Conservation (phyloP, 2,113 vertebrate species). For the Oncorhynchus mykiss region DNA sequence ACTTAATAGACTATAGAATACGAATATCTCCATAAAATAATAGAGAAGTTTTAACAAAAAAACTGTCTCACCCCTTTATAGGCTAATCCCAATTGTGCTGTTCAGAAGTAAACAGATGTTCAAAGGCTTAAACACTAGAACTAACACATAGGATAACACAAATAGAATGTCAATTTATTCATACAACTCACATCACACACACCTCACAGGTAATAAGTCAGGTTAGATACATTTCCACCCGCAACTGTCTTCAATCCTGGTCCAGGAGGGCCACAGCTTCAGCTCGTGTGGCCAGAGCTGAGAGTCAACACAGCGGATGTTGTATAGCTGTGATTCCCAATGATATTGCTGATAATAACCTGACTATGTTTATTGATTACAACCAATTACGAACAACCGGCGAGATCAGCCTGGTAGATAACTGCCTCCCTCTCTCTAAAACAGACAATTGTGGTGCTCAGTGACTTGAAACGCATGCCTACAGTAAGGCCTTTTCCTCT, state of each 20-base stretch:
- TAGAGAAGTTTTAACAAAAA: not conserved
- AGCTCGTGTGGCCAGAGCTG: not conserved
- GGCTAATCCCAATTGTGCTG: not conserved
- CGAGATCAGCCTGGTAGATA: constrained; percentile 31
- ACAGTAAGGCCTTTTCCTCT: constrained; percentile 8
- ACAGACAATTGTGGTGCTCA: constrained; percentile 12
- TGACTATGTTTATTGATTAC: not conserved
- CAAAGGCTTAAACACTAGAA: not conserved
- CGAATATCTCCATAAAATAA: not conserved
- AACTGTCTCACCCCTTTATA: not conserved
- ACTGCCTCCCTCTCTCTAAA: not conserved
- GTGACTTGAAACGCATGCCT: constrained; percentile 8
- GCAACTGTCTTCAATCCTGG: constrained; percentile 34
- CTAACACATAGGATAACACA: constrained; percentile 1
- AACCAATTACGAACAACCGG: not conserved
- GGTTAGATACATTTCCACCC: constrained; percentile 1
- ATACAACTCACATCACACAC: constrained; percentile 3
- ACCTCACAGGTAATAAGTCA: constrained; percentile 19
- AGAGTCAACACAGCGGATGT: too few relatives aligned
- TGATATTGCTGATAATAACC: not conserved
- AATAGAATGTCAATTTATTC: not conserved
- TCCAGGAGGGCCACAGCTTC: constrained; percentile 8
- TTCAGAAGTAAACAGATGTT: not conserved
- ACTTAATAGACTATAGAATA: not conserved
- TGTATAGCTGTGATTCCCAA: not conserved